These are phyloP conservation scores for Harpagifer antarcticus DNA, from an alignment of 2,797 vertebrate species.

Conservation along the genomic window DNA sequence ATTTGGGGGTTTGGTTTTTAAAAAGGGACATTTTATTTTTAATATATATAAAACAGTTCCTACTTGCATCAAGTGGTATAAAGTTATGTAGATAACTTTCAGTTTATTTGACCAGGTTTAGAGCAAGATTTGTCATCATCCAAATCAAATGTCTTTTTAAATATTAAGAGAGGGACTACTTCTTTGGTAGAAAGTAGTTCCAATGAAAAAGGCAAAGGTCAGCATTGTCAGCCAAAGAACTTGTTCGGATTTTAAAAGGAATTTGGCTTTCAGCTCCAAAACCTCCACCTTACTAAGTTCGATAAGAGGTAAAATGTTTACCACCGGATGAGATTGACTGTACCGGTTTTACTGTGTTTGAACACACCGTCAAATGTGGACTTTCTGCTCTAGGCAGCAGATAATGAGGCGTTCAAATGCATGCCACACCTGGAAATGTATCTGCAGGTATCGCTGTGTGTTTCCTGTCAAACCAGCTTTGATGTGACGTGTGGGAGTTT, in stretches of 20 bases:
- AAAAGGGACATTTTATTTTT: background rate
- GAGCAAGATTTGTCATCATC: too few species aligned
- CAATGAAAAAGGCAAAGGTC: too few species aligned
- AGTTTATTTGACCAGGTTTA: background rate
- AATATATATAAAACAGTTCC: background rate
- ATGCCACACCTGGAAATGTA: background rate
- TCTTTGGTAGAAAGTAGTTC: too few species aligned
- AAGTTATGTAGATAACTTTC: background rate
- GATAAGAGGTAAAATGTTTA: background rate
- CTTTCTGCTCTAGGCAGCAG: background rate
- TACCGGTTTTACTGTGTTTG: too few species aligned
- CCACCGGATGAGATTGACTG: too few species aligned
- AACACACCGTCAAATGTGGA: background rate
- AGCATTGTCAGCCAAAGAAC: too few species aligned
- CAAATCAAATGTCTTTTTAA: too few species aligned
- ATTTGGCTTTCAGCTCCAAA: too few species aligned
- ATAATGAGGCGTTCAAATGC: background rate
- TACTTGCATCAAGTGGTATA: background rate
- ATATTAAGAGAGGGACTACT: too few species aligned
- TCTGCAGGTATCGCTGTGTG: rapidly evolving
- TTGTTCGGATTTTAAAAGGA: too few species aligned
- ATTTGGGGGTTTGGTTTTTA: background rate
- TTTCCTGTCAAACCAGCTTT: conserved; percentile 8
- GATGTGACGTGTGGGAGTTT: rapidly evolving
- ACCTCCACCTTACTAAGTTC: background rate